Conservation (phyloP, 1,140 invertebrate genomes). For the Aphidius ervi region DNA sequence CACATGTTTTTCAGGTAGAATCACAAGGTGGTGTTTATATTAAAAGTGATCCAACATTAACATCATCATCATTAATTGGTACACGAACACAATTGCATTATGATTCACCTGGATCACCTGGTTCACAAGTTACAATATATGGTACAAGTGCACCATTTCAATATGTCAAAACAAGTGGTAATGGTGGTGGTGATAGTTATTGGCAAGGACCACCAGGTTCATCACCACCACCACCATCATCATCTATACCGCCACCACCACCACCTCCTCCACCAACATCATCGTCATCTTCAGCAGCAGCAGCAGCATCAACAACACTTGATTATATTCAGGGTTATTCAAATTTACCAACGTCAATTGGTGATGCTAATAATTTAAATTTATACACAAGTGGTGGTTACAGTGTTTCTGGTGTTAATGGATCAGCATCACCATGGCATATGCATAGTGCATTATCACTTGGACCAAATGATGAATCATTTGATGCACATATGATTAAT, state of each 20-base stretch:
- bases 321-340: conserved; percentile 40
- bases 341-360: conserved; percentile 20
- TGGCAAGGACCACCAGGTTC: conserved; percentile 34
- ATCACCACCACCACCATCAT: conserved; percentile 13
- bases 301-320: conserved; percentile 35
- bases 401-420: conserved; percentile 31
- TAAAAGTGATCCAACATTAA: conserved; percentile 58
- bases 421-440: conserved; percentile 36
- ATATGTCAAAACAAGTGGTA: conserved; percentile 40
- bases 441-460: conserved; percentile 17
- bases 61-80: conserved; percentile 52
- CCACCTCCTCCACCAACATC: too few relatives aligned
- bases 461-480: conserved; percentile 31
- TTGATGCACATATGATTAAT: conserved; percentile 36
- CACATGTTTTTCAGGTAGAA: conserved; percentile 36
- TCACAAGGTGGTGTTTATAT: conserved; percentile 40
- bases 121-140: conserved; percentile 56
- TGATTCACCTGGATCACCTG: conserved; percentile 54
- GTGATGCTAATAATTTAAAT: neutral
- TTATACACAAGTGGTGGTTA: conserved; percentile 41
- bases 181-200: conserved; percentile 27
- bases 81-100: conserved; percentile 52
- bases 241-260: too few relatives aligned
- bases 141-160: conserved; percentile 50
- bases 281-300: conserved; percentile 17